Percentiles rank a stretch among this genome's conserved stretches.
Evolutionary conservation across 2,113 vertebrate genomes (phyloP).

Genomic region (Periophthalmodon schlosseri): DNA sequence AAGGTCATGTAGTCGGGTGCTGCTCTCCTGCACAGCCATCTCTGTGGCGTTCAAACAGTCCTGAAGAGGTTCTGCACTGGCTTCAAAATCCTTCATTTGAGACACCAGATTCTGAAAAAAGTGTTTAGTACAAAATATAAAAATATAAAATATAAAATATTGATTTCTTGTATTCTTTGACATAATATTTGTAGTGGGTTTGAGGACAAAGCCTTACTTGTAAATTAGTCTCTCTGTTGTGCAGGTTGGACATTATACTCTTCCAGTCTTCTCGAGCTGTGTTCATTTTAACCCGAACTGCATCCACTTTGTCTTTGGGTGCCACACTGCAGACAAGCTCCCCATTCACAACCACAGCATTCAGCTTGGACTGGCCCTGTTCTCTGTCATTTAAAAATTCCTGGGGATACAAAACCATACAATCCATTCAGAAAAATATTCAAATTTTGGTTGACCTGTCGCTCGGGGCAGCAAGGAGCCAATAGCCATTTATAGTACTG

Average conservation of each 20-base stretch:
- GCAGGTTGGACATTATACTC: slow-evolving; percentile 86
- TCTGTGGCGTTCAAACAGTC: slow-evolving; percentile 86
- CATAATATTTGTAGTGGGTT: not conserved
- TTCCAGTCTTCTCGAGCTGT: slow-evolving; percentile 91
- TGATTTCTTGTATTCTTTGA: not conserved
- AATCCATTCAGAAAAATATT: not conserved
- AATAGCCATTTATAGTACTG: no score
- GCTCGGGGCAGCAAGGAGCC: no score
- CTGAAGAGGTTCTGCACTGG: slow-evolving; percentile 87
- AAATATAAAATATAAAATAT: no score
- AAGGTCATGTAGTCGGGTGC: slow-evolving; percentile 86
- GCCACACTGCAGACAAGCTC: slow-evolving; percentile 83
- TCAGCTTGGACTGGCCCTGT: slow-evolving; percentile 87
- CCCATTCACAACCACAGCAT: slow-evolving; percentile 80
- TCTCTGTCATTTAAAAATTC: slow-evolving; percentile 90
- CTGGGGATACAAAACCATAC: slow-evolving; percentile 65
- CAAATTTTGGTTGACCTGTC: not conserved
- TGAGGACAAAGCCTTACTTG: slow-evolving; percentile 77
- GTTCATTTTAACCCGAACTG: slow-evolving; percentile 79
- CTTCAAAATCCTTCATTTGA: slow-evolving; percentile 96
- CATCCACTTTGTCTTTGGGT: slow-evolving; percentile 82
- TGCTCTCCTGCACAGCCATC: slow-evolving; percentile 84
- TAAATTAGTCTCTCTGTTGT: slow-evolving; percentile 84
- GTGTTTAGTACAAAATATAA: not conserved
- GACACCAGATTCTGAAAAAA: slow-evolving; percentile 84